Evolutionary conservation across 2,888 invertebrate species (phyloP), one percentile per base, ranked within the genome.

Genomic region (Eucera pruinosa): DNA sequence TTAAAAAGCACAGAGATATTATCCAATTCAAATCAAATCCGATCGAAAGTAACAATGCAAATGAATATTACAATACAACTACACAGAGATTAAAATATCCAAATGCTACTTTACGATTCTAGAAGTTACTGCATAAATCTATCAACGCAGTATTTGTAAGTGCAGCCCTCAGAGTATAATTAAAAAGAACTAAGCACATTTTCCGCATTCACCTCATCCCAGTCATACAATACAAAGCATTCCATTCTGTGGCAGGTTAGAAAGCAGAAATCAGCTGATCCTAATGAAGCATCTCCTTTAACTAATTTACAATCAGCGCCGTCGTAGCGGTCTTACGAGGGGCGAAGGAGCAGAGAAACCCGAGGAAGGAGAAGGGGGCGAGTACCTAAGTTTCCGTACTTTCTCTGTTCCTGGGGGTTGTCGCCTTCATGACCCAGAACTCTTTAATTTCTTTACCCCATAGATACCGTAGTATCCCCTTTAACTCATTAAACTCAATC

Each of bases 231-330:
- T 1, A 0, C 15, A 25, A 18, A 50, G 20, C 45, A 20, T 23
- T 39, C 30, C 41, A n/a, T 15, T 48, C 33, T 47, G 30, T 13
- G 15, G 0, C 2, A 18, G 27, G 50, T 23, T 25, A 36, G 45
- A 60, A 65, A 39, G 18, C 33, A 69, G 62, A 62, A 84, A 82
- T 70, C 86, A 85, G 86, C 84, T 86, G 86, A 83, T 84, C 81
- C 86, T 90, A 90, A 91, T 87, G 89, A 89, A 89, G 87, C 89
- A 90, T 91, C 90, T 88, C 89, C 91, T 91, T 91, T 90, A 91
- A 91, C 90, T 90, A 91, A 91, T 91, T 91, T 90, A 87, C 89
- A 91, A 91, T 91, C 90, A 90, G 88, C 88, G 80, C 81, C 80
- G 78, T 80, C 80, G 75, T 79, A 60, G 70, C 60, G 69, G 55